Percentiles rank a stretch among this genome's conserved stretches.
Conservation (phyloP, 2,888 invertebrate genomes). For the Lacanobia oleracea region DNA sequence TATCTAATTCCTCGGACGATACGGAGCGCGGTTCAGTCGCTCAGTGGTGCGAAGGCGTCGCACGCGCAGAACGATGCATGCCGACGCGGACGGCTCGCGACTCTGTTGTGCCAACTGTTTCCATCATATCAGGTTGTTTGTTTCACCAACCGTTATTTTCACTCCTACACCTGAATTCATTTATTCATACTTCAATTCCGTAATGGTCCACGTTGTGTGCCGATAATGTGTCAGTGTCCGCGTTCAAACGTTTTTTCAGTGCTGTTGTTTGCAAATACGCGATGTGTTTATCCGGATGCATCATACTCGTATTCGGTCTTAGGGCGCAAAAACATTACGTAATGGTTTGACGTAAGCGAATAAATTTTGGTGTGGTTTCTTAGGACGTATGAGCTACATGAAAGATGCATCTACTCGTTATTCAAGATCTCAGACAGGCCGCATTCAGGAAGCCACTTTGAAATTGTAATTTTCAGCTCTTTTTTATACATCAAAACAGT, state of each 20-base stretch:
- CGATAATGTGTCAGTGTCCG: constrained; percentile 43
- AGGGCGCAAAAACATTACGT: constrained; percentile 39
- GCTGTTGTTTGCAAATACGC: constrained; percentile 35
- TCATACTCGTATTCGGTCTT: constrained; percentile 16
- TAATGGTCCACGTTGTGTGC: constrained; percentile 23
- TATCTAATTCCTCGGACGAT: constrained; percentile 78
- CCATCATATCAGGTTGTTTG: constrained; percentile 71
- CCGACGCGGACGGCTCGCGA: constrained; percentile 63
- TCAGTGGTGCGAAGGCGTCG: constrained; percentile 64
- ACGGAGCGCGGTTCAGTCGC: constrained; percentile 65
- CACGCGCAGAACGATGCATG: constrained; percentile 68
- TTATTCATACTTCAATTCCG: constrained; percentile 22
- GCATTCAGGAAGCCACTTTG: not conserved
- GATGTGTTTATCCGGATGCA: constrained; percentile 36
- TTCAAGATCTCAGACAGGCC: constrained; percentile 1
- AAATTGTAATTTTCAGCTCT: not conserved
- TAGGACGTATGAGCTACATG: constrained; percentile 7
- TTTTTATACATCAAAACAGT: constrained; percentile 7
- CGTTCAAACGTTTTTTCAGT: constrained; percentile 27
- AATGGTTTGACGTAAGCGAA: constrained; percentile 45
- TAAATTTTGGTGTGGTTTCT: constrained; percentile 14
- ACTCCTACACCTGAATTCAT: constrained; percentile 31
- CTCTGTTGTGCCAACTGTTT: constrained; percentile 70
- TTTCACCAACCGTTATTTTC: constrained; percentile 42
- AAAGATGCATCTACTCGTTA: constrained; percentile 12